Percentiles rank a stretch among this genome's conserved stretches.
Evolutionary conservation across 35 echinoderm and acorn worm genomes (phyloP).

Genomic region (Diadema setosum): DNA sequence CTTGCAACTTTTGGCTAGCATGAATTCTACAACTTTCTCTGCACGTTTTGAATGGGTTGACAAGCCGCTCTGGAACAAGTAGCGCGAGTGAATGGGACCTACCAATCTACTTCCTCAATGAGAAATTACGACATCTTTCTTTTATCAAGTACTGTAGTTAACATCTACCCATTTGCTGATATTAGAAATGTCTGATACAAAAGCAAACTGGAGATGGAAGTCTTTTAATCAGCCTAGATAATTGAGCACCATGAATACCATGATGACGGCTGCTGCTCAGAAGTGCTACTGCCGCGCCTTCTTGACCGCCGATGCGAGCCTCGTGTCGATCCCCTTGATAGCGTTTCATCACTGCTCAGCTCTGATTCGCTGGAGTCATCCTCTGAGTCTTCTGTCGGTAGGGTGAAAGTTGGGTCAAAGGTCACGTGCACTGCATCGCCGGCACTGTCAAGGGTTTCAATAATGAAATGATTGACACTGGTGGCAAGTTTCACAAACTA

Average conservation of each 20-base stretch:
- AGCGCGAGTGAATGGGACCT: no score
- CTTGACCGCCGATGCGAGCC: not conserved
- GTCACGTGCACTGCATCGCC: not conserved
- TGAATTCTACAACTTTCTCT: no score
- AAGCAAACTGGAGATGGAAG: no score
- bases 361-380: not conserved
- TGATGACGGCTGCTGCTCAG: not conserved
- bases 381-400: not conserved
- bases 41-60: no score
- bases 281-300: not conserved
- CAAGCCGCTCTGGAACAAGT: no score
- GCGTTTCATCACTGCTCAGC: not conserved
- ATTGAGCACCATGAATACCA: slow-evolving; percentile 8
- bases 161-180: no score
- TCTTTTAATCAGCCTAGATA: not conserved
- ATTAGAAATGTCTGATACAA: no score
- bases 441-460: not conserved
- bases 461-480: not conserved
- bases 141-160: no score
- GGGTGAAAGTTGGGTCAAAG: not conserved
- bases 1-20: no score
- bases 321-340: not conserved
- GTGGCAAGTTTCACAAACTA: not conserved
- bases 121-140: no score
- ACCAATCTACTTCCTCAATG: no score